These are phyloP conservation scores for Phaenicophaeus curvirostris DNA, from an alignment of 2,797 vertebrate genomes.

Conservation along the genomic window DNA sequence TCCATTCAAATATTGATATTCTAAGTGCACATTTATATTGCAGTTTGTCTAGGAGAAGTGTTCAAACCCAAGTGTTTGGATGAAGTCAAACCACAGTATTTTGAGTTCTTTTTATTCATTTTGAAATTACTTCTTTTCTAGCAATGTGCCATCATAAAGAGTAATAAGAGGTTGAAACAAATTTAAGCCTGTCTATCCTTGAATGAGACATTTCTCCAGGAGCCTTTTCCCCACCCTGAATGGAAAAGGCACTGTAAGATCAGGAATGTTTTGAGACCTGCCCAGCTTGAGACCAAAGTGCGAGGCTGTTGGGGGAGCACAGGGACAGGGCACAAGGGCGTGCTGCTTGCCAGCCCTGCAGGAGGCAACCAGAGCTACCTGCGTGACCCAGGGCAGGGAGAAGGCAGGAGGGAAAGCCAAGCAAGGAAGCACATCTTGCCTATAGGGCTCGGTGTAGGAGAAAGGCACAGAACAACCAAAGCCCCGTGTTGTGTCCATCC, in stretches of 20 bases:
- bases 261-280: not conserved
- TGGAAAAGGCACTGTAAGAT: not conserved
- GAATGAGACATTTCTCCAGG: not conserved
- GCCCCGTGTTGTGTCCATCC: not conserved
- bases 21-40: not conserved
- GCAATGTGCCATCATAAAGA: not conserved
- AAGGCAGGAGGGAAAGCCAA: not conserved
- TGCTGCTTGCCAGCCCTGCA: not conserved
- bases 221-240: not conserved
- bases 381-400: not conserved
- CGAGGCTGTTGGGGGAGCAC: not conserved
- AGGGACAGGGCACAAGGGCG: not conserved
- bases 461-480: not conserved
- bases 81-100: constrained; percentile 4
- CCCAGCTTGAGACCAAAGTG: not conserved
- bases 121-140: not conserved
- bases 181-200: not conserved
- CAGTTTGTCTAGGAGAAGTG: constrained; percentile 1
- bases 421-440: accelerated
- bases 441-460: not conserved
- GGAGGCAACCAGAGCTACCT: not conserved
- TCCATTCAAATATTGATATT: constrained; percentile 45
- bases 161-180: constrained; percentile 30
- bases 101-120: not conserved
- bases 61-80: not conserved